Evolutionary conservation across 2,888 invertebrate species (phyloP).

Genomic region (Maniola hyperantus): DNA sequence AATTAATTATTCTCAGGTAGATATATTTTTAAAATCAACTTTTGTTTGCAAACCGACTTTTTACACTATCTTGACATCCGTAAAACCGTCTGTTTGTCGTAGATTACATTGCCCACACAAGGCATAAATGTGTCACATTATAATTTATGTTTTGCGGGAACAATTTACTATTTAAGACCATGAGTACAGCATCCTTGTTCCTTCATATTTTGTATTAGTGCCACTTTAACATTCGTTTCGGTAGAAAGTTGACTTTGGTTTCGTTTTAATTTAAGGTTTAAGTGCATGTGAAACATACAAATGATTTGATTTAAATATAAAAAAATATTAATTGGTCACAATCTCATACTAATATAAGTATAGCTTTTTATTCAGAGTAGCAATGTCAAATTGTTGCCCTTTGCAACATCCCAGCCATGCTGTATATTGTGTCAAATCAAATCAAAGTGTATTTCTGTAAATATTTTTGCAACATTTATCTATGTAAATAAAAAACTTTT

Average conservation of each 20-base stretch:
- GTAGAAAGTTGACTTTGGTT: not conserved
- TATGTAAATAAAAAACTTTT: not conserved
- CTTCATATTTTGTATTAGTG: constrained; percentile 13
- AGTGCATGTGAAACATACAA: not conserved
- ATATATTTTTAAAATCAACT: not conserved
- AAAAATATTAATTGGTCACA: not conserved
- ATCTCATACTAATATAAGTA: not conserved
- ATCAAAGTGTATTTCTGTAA: not conserved
- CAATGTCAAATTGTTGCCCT: not conserved
- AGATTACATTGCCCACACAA: constrained; percentile 20
- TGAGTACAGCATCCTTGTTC: constrained; percentile 26
- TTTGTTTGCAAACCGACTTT: constrained; percentile 4
- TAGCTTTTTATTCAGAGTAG: not conserved
- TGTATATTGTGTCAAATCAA: not conserved
- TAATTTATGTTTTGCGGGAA: constrained; percentile 43
- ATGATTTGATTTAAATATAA: not conserved
- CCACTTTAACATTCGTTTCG: not conserved
- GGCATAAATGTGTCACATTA: constrained; percentile 28
- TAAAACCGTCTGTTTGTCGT: constrained; percentile 25
- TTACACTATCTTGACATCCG: constrained; percentile 24
- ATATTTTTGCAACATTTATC: not conserved
- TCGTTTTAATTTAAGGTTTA: not conserved
- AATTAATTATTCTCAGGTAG: not conserved
- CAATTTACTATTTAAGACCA: constrained; percentile 38
- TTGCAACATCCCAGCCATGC: not conserved